phyloP scores from a whole-genome alignment of 2,797 vertebrate genomes.

The Coluber constrictor region DNA sequence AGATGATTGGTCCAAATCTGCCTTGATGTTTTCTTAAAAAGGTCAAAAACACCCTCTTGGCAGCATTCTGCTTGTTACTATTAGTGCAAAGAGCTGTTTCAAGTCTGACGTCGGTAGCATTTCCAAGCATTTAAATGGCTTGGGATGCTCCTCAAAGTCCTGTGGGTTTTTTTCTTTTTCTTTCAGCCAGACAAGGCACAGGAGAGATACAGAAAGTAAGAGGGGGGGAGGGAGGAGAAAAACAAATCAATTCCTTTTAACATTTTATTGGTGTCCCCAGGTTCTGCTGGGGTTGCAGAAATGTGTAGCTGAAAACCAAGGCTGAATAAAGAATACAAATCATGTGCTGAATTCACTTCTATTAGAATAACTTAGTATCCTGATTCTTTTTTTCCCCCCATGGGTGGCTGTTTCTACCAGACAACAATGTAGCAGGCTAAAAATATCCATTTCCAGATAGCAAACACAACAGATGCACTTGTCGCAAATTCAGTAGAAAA shows the following conservation, averaged over 20 bases:
- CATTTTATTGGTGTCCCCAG: background rate
- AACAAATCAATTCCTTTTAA: background rate
- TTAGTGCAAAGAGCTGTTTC: background rate
- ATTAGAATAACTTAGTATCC: background rate
- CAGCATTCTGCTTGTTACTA: fast-evolving
- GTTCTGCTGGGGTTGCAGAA: background rate
- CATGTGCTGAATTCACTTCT: background rate
- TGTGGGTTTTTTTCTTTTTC: background rate
- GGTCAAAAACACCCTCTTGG: background rate
- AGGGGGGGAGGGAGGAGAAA: fast-evolving
- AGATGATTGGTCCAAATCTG: background rate
- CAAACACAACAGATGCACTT: background rate
- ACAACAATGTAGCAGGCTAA: background rate
- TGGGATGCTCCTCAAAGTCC: fast-evolving
- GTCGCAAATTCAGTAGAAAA: background rate
- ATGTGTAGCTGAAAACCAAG: background rate
- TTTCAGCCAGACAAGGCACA: background rate
- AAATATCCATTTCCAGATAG: background rate
- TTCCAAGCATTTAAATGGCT: background rate
- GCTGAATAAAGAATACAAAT: background rate
- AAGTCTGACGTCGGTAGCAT: background rate
- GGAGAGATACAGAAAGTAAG: background rate
- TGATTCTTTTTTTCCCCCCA: background rate
- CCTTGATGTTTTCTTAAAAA: fast-evolving
- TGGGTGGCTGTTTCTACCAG: background rate